Percentiles rank a stretch among this genome's conserved stretches.
Evolutionary conservation across 2,113 vertebrate species (phyloP).

Genomic region (Barbus barbus): DNA sequence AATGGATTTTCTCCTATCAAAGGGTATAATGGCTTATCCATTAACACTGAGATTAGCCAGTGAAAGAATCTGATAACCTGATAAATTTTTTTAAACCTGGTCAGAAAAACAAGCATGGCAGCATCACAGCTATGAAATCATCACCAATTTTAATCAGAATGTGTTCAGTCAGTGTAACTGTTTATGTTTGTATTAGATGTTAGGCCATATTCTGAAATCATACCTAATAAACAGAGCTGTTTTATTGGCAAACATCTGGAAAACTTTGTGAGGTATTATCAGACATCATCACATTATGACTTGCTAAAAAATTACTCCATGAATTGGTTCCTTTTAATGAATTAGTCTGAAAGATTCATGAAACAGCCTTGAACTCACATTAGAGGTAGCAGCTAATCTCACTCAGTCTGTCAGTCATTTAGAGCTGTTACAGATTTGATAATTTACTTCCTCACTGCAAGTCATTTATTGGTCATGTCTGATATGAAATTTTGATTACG

Average conservation of each 20-base stretch:
- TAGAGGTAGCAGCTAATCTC: too few species aligned
- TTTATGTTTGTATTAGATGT: not conserved
- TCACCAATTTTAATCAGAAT: not conserved
- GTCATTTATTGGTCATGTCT: too few species aligned
- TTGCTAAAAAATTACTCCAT: too few species aligned
- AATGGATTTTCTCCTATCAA: constrained; percentile 61
- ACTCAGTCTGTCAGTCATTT: too few species aligned
- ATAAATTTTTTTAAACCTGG: too few species aligned
- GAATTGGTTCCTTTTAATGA: too few species aligned
- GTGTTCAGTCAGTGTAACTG: not conserved
- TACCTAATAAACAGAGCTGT: not conserved
- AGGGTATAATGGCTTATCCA: constrained; percentile 22
- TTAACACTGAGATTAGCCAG: not conserved
- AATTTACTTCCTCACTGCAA: too few species aligned
- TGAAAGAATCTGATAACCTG: not conserved
- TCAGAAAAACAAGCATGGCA: constrained; percentile 5
- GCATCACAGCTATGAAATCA: not conserved
- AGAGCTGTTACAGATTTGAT: too few species aligned
- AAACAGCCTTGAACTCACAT: too few species aligned
- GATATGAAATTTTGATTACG: too few species aligned
- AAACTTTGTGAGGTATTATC: not conserved
- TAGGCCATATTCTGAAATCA: not conserved
- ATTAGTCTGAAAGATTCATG: too few species aligned
- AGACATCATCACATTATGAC: too few species aligned
- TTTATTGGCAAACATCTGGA: not conserved